Evolutionary conservation across 2,113 vertebrate species (phyloP).

Genomic region (Festucalex cinctus): DNA sequence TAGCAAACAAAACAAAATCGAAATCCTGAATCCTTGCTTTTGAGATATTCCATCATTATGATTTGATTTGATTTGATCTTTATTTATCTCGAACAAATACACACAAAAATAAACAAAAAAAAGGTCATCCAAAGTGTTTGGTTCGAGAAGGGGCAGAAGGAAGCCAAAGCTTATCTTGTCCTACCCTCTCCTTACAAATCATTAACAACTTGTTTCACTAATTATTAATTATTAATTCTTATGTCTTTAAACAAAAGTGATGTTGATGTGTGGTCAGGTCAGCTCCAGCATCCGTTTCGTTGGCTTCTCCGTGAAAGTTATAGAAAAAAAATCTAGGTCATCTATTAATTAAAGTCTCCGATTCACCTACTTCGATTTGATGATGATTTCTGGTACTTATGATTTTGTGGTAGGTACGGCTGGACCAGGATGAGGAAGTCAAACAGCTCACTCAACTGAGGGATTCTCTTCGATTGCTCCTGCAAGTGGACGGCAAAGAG

Average conservation of each 20-base stretch:
- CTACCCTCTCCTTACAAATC: no score
- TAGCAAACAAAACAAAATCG: no score
- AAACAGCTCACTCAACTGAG: slow-evolving; percentile 85
- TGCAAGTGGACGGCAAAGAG: slow-evolving; percentile 91
- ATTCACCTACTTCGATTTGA: neutral
- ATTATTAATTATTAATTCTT: no score
- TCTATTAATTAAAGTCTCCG: neutral
- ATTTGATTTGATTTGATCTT: no score
- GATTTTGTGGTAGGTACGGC: slow-evolving; percentile 75
- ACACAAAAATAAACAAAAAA: no score
- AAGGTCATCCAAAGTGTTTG: no score
- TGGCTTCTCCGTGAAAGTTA: neutral
- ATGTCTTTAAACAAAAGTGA: neutral
- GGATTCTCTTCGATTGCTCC: slow-evolving; percentile 80
- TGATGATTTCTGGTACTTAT: slow-evolving; percentile 1
- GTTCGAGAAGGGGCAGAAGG: no score
- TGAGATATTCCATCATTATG: no score
- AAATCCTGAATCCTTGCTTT: no score
- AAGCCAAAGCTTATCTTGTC: no score
- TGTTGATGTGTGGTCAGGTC: neutral
- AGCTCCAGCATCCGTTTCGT: neutral
- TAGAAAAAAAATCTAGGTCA: neutral
- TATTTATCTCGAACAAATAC: no score
- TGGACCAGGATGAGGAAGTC: slow-evolving; percentile 89
- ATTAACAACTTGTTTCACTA: no score